Conservation (phyloP, 2,797 vertebrate genomes). For the Spinus olivaceus region DNA sequence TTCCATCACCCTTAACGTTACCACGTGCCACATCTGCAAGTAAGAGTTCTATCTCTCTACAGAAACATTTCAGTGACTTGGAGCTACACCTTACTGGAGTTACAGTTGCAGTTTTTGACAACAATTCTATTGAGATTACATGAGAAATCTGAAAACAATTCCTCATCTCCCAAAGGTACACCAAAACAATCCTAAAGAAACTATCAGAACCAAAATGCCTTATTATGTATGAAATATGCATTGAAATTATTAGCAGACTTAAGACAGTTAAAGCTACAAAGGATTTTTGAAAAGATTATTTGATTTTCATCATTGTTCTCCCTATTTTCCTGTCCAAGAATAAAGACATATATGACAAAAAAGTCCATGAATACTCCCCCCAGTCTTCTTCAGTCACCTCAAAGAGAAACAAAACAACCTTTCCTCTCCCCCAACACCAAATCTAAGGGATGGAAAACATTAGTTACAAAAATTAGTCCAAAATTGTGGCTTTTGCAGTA, state of each 20-base stretch:
- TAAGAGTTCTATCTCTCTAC: background rate
- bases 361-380: background rate
- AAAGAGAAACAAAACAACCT: background rate
- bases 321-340: background rate
- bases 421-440: background rate
- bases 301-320: background rate
- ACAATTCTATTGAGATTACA: background rate
- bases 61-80: background rate
- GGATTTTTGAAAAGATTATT: background rate
- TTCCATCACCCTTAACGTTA: accelerated
- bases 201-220: background rate
- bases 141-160: background rate
- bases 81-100: background rate
- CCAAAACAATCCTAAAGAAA: background rate
- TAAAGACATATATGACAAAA: background rate
- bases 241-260: background rate
- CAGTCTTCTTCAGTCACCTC: background rate
- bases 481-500: background rate
- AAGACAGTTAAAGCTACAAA: background rate
- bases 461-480: background rate
- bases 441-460: background rate
- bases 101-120: background rate
- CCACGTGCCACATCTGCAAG: accelerated
- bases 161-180: background rate
- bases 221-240: background rate